Conservation (phyloP, 2,888 invertebrate genomes). For the Drosophila recens region DNA sequence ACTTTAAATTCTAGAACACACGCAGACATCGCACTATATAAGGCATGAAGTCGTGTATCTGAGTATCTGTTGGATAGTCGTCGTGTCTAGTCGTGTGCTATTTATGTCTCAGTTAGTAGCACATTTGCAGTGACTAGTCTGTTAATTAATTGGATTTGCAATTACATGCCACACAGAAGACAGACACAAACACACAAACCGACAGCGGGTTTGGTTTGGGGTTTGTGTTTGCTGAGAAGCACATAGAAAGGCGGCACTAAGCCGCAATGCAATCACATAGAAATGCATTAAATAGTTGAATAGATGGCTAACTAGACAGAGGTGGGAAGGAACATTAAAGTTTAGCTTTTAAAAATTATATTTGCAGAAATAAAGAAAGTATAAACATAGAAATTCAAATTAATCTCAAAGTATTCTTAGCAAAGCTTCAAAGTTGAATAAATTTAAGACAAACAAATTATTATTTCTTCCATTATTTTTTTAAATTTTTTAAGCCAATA, state of each 20-base stretch:
- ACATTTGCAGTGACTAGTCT: conserved; percentile 76
- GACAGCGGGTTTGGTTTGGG: conserved; percentile 11
- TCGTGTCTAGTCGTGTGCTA: conserved; percentile 65
- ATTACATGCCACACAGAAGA: conserved; percentile 64
- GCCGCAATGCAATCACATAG: conserved; percentile 26
- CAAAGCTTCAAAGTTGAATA: neutral
- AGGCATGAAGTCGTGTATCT: conserved; percentile 29
- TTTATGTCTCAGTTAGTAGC: conserved; percentile 78
- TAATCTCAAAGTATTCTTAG: neutral
- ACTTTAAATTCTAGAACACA: conserved; percentile 60
- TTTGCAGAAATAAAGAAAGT: neutral
- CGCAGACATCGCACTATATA: conserved; percentile 40
- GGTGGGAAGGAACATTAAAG: neutral
- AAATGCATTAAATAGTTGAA: conserved; percentile 15
- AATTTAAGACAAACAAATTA: neutral
- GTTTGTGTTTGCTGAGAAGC: conserved; percentile 24
- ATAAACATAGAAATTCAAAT: neutral
- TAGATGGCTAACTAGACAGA: conserved; percentile 22
- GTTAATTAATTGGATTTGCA: conserved; percentile 82
- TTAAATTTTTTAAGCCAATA: neutral
- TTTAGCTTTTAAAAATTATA: neutral
- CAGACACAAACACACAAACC: conserved; percentile 2
- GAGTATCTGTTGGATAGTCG: conserved; percentile 41
- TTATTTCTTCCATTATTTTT: neutral
- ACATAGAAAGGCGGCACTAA: conserved; percentile 49